Conservation (phyloP, 2,797 vertebrate species). For the Hemibagrus guttatus region DNA sequence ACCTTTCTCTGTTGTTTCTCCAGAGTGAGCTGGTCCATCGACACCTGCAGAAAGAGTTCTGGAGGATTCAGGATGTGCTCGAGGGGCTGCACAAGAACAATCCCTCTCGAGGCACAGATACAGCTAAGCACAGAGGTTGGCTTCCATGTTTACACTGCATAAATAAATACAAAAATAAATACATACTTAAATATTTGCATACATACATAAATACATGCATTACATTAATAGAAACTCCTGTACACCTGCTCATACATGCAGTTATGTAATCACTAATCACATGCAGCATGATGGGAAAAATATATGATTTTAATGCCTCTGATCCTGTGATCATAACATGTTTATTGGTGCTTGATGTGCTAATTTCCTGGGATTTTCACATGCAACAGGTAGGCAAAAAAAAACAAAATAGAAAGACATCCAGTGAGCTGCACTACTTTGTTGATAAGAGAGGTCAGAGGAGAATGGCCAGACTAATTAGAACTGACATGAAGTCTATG, state of each 20-base stretch:
- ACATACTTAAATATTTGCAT: not conserved
- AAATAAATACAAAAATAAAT: not conserved
- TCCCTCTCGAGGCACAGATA: slow-evolving; percentile 88
- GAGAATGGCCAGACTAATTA: not conserved
- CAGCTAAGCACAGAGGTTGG: slow-evolving; percentile 89
- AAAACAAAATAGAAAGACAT: too few relatives aligned
- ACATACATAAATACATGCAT: not conserved
- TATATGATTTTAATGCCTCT: not conserved
- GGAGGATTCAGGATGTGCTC: slow-evolving; percentile 94
- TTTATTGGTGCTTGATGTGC: not conserved
- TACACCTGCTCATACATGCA: not conserved
- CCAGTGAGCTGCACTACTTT: not conserved
- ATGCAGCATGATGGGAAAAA: not conserved
- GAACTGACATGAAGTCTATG: not conserved
- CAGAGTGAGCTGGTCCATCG: slow-evolving; percentile 88
- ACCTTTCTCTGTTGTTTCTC: not conserved
- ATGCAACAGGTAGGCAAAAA: too few relatives aligned
- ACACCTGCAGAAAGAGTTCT: slow-evolving; percentile 96
- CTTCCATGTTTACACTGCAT: not conserved
- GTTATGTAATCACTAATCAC: not conserved
- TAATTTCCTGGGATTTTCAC: not conserved
- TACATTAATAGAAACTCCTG: not conserved
- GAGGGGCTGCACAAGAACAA: slow-evolving; percentile 94
- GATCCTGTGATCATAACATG: not conserved
- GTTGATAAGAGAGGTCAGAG: not conserved